Evolutionary conservation across 2,797 vertebrate genomes (phyloP).

Genomic region (Perodicticus potto): DNA sequence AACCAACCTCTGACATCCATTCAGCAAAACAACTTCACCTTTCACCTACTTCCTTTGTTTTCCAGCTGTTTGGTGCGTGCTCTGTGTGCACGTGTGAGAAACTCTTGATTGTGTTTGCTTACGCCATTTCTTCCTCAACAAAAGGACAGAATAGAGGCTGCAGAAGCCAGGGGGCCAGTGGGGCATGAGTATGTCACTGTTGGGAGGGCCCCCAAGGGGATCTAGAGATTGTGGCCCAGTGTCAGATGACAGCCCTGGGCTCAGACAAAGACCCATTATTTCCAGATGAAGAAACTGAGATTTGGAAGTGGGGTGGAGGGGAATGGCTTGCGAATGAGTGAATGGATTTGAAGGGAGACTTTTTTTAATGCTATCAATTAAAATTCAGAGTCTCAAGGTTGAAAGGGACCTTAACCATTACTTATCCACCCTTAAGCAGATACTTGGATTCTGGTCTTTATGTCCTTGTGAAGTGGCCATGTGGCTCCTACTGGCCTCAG

Average conservation of each 20-base stretch:
- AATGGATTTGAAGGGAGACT: slow-evolving; percentile 1
- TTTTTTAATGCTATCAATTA: slow-evolving; percentile 22
- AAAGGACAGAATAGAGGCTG: slow-evolving; percentile 3
- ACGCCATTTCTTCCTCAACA: slow-evolving; percentile 9
- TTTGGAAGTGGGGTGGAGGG: not conserved
- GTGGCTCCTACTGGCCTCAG: not conserved
- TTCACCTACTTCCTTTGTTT: slow-evolving; percentile 82
- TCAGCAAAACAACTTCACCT: slow-evolving; percentile 77
- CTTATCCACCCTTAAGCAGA: not conserved
- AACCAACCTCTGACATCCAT: slow-evolving; percentile 66
- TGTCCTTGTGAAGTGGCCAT: not conserved
- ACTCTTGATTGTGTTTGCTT: slow-evolving; percentile 68
- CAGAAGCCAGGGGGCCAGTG: not conserved
- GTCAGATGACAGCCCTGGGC: not conserved
- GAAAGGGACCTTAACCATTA: not conserved
- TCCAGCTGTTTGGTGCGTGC: slow-evolving; percentile 68
- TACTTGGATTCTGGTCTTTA: slow-evolving; percentile 29
- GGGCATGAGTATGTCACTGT: not conserved
- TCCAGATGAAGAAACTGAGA: not conserved
- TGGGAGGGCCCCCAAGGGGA: not conserved
- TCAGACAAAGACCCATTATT: slow-evolving; percentile 53
- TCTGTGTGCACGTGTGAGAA: slow-evolving; percentile 34
- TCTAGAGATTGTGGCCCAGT: not conserved
- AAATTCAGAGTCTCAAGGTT: slow-evolving; percentile 22
- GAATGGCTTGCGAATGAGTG: not conserved